Conservation (phyloP, 2,888 invertebrate genomes). For the Netelia inedita region DNA sequence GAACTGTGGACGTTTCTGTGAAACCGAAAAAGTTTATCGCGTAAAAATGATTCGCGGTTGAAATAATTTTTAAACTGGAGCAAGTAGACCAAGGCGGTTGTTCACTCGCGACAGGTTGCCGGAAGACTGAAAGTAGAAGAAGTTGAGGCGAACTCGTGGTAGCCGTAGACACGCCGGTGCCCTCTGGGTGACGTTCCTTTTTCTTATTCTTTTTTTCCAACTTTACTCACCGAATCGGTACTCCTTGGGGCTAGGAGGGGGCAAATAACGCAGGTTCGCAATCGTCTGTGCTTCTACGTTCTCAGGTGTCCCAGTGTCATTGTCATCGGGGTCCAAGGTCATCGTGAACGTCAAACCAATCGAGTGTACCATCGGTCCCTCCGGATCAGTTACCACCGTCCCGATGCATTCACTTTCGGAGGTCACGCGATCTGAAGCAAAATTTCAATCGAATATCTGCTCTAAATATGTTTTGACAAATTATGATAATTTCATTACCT, state of each 20-base stretch:
- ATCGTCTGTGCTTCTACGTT: background rate
- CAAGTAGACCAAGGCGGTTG: background rate
- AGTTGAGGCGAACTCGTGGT: slow-evolving; percentile 32
- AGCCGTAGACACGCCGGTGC: slow-evolving; percentile 34
- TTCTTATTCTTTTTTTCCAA: background rate
- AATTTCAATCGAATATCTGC: background rate
- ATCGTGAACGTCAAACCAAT: background rate
- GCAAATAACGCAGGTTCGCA: background rate
- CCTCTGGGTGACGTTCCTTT: slow-evolving; percentile 35
- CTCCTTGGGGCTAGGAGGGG: slow-evolving; percentile 35
- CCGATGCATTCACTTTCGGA: background rate
- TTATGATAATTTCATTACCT: background rate
- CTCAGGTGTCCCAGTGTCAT: background rate
- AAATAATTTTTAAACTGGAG: background rate
- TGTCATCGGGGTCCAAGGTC: background rate
- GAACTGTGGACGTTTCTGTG: no score
- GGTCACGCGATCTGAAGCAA: background rate
- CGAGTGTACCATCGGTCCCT: background rate
- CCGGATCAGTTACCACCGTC: background rate
- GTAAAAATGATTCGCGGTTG: no score
- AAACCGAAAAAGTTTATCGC: no score
- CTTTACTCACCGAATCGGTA: slow-evolving; percentile 39
- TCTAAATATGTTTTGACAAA: background rate
- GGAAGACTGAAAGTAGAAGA: slow-evolving; percentile 54
- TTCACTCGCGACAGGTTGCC: slow-evolving; percentile 50